Base-by-base conservation (phyloP, 2,888 invertebrate species). In the Cantharis rustica region DNA sequence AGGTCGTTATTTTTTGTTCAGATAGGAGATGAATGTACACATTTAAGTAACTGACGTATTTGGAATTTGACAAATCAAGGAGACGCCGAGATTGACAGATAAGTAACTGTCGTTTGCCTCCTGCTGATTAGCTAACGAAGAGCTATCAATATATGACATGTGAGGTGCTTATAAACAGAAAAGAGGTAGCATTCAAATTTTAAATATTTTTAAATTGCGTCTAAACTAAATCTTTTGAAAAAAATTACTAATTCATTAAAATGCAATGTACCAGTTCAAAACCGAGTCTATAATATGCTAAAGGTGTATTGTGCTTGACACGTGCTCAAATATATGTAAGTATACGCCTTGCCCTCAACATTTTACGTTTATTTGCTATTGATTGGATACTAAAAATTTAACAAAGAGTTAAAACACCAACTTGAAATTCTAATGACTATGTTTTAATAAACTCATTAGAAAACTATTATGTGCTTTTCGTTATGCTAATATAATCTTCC, bases 241-340 rank as follows among this genome's bases (percentile, higher is more conserved):
- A 69, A 63, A 68, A 61, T 70, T 66, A 71, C n/a, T 61, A 61
- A 61, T 23, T 20, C 20, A 80, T 81, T 81, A 77, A 77, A 77
- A 81, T 81, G 77, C 81, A 27, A 75, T 74, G 69, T 77, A 73
- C 73, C 62, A 68, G 75, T 72, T 68, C 71, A 75, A 72, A 74
- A 72, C 61, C 75, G 80, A 76, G 75, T 75, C 72, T 79, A 79
- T 81, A 79, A 79, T 84, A 86, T 85, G 84, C 85, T 85, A 80
- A 82, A 82, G 82, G 83, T 85, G 85, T 85, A 81, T 84, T 81
- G 83, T 85, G 85, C 84, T 84, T 85, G 85, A 84, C 86, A 83
- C 85, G 86, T 86, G 86, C 85, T 86, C 81, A 82, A 82, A 83
- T 83, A 84, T 79, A 23, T 23, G 23, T 23, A 81, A 83, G 82